A percentile compares a stretch with the other conserved stretches of the same genome.
Conservation (phyloP, 1,140 invertebrate genomes). For the Macrocentrus cingulum region DNA sequence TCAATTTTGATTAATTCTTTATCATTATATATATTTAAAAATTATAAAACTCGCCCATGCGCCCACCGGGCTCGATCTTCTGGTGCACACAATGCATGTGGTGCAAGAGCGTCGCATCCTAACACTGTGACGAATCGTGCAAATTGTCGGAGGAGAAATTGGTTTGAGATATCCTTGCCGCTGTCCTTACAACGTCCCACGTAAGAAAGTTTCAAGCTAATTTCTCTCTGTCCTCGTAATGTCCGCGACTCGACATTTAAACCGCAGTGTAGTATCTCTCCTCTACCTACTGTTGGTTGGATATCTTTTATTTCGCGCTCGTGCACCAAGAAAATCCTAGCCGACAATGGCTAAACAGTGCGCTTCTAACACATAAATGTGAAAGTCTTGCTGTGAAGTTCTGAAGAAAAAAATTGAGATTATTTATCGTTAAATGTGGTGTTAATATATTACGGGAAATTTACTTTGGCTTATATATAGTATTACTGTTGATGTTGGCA, state of each 20-base stretch:
- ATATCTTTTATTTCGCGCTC: background rate
- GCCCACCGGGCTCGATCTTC: conserved; percentile 27
- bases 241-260: conserved; percentile 19
- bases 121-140: conserved; percentile 37
- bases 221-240: conserved; percentile 32
- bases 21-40: too few relatives aligned
- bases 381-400: too few relatives aligned
- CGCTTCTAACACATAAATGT: too few relatives aligned
- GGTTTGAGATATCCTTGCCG: conserved; percentile 33
- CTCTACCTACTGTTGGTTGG: conserved; percentile 10
- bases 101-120: conserved; percentile 32
- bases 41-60: too few relatives aligned
- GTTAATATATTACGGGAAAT: too few relatives aligned
- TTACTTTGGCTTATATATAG: too few relatives aligned
- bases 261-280: conserved; percentile 20
- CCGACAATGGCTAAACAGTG: too few relatives aligned
- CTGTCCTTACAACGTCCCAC: conserved; percentile 33
- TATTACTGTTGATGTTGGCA: too few relatives aligned
- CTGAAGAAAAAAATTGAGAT: too few relatives aligned
- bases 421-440: too few relatives aligned
- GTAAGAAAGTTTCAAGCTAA: conserved; percentile 31
- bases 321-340: too few relatives aligned
- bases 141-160: conserved; percentile 43
- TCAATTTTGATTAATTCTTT: too few relatives aligned
- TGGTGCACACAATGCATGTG: conserved; percentile 30